These are phyloP conservation scores for Drosophila simulans DNA, from an alignment of 1,140 invertebrate species.

Conservation along the genomic window DNA sequence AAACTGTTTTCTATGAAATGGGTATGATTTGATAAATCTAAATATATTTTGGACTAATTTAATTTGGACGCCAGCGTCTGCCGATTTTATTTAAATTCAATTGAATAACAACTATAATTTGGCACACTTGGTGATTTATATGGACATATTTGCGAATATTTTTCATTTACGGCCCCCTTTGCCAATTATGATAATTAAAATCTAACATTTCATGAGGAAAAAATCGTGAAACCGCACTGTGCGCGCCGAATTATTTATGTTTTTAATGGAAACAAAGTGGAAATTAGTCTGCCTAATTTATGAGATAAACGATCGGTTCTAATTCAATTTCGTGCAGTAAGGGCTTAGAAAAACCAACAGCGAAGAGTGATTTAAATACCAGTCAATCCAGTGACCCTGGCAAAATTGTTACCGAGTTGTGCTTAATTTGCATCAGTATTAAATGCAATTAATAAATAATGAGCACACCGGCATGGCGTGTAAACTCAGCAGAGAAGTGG, in stretches of 20 bases:
- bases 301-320: constrained; percentile 11
- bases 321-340: constrained; percentile 23
- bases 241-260: constrained; percentile 27
- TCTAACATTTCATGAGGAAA: constrained; percentile 11
- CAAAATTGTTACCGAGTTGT: not conserved
- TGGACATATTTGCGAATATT: constrained; percentile 18
- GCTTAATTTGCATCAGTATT: constrained; percentile 40
- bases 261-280: constrained; percentile 21
- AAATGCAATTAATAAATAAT: constrained; percentile 55
- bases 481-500: constrained; percentile 17
- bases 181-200: constrained; percentile 18
- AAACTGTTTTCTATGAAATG: too few relatives aligned
- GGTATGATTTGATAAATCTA: not conserved
- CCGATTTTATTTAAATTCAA: constrained; percentile 5
- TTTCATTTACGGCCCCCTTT: not conserved
- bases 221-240: constrained; percentile 12
- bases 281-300: constrained; percentile 41
- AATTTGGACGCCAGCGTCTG: not conserved
- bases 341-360: constrained; percentile 8
- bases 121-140: constrained; percentile 19
- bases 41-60: not conserved
- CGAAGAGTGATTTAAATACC: constrained; percentile 3
- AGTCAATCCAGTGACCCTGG: not conserved
- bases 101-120: not conserved
- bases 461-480: constrained; percentile 9